Conservation (phyloP, 2,113 vertebrate genomes). For the Nasalis larvatus region DNA sequence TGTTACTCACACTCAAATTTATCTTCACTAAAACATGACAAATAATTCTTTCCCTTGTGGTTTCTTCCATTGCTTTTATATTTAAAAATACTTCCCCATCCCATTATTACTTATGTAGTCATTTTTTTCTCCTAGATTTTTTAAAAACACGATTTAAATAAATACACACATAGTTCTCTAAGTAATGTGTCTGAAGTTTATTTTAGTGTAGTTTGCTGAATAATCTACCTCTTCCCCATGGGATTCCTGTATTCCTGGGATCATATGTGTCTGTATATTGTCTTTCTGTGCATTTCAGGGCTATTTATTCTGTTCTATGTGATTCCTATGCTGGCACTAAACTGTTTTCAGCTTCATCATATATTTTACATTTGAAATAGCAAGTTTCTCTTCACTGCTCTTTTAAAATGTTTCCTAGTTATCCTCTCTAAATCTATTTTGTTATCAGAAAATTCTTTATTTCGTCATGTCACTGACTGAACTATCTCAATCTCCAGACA, state of each 20-base stretch:
- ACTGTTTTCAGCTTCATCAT: not conserved
- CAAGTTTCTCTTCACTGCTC: not conserved
- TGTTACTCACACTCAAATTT: not conserved
- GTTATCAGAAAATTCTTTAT: not conserved
- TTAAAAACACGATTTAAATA: not conserved
- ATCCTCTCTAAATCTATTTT: not conserved
- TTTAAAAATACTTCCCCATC: not conserved
- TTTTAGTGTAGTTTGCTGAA: conserved; percentile 11
- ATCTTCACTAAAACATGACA: not conserved
- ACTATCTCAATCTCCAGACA: not conserved
- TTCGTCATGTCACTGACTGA: not conserved
- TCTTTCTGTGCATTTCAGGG: not conserved
- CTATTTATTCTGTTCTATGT: not conserved
- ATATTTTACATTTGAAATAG: not conserved
- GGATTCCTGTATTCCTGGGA: not conserved
- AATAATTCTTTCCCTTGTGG: conserved; percentile 1
- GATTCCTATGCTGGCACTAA: not conserved
- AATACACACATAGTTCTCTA: not conserved
- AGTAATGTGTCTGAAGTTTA: not conserved
- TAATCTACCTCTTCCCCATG: not conserved
- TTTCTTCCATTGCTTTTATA: not conserved
- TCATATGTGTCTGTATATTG: not conserved
- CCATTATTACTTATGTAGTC: not conserved
- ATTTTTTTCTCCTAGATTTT: not conserved
- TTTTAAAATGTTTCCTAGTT: not conserved